A percentile compares a stretch with the other conserved stretches of the same genome.
phyloP scores from a whole-genome alignment of 2,797 vertebrate species.

The Numenius phaeopus region DNA sequence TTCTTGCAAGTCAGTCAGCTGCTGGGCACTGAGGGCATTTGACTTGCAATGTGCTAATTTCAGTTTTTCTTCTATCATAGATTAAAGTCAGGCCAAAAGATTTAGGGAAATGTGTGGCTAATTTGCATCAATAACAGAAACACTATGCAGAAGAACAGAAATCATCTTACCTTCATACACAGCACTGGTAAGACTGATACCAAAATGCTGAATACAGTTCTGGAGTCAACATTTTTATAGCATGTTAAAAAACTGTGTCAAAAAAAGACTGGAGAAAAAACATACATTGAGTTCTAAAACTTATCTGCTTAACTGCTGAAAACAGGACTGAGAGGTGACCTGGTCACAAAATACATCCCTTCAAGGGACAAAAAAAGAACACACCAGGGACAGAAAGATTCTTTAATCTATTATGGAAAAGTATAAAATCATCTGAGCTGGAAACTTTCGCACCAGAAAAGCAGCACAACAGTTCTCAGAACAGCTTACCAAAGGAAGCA shows the following conservation, averaged over 20 bases:
- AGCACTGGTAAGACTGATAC: neutral
- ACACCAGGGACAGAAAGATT: neutral
- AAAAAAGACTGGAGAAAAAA: neutral
- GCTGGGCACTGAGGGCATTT: neutral
- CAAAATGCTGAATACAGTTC: neutral
- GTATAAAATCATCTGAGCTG: neutral
- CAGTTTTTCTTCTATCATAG: neutral
- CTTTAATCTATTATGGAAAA: neutral
- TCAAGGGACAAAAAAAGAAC: neutral
- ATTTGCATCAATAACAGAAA: neutral
- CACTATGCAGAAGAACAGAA: neutral
- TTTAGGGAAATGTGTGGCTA: neutral
- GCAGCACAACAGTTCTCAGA: neutral
- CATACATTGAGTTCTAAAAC: neutral
- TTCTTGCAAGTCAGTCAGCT: neutral
- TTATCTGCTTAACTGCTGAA: neutral
- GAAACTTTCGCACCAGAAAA: neutral
- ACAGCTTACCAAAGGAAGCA: neutral
- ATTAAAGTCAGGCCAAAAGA: neutral
- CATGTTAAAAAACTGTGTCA: neutral
- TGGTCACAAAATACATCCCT: neutral
- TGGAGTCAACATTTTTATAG: neutral
- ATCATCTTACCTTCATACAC: neutral
- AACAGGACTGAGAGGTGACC: neutral
- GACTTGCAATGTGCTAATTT: neutral